Base-by-base conservation (phyloP, 2,888 invertebrate species). In the Amphipyra berbera region DNA sequence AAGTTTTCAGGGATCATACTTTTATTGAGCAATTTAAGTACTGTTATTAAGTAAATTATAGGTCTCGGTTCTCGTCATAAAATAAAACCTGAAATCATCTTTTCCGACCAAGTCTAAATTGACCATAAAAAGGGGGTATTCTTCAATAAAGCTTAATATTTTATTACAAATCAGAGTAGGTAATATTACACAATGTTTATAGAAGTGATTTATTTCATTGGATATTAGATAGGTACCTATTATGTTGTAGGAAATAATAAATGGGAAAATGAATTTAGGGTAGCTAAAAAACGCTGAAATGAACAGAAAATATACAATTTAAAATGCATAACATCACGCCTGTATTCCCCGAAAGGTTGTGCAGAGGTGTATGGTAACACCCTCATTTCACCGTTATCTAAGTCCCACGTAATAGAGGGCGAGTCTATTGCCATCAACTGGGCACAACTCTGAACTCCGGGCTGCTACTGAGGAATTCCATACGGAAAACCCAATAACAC, bases 61-160 rank as follows among this genome's bases (percentile, higher is more conserved):
- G 57, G 56, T 50, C 38, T 64, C 67, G 73, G 62, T 60, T 67
- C 6, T 47, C 49, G 15, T 62, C 68, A 58, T 78, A 72, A 76
- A 76, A 65, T 69, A 58, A 74, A 72, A 68, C 48, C 69, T 44
- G 35, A 66, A 71, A 76, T 79, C 68, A 69, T 68, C 52, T 68
- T 69, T 57, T 35, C 50, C 47, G 53, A 42, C 58, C 13, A 40
- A 59, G 54, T 60, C 61, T 60, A 69, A 75, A 76, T 61, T 68
- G 72, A 33, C 61, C 60, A 79, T 79, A 78, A 76, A 77, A 72
- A 60, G 45, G 27, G 53, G 13, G 35, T 58, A 63, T 61, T 45
- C 53, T 54, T 54, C 57, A 72, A 73, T 69, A 75, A 62, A 78
- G 45, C 46, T n/a, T 52, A 41, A 65, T 72, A 69, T 72, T 78